These are phyloP conservation scores for Lutjanus argentimaculatus DNA, from an alignment of 2,797 vertebrate genomes.

Conservation along the genomic window DNA sequence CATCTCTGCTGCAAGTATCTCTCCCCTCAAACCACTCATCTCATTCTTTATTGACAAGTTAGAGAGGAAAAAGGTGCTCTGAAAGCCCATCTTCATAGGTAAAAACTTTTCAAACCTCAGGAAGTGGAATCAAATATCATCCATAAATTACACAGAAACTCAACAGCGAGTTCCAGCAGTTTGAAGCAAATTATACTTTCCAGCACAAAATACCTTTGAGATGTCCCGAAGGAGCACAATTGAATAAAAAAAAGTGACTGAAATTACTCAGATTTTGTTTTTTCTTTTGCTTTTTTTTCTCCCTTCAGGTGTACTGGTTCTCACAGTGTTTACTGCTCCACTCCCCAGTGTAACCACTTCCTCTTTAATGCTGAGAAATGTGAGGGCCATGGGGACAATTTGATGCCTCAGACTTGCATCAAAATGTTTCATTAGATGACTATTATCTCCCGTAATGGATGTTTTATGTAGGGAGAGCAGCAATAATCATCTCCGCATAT, in stretches of 20 bases:
- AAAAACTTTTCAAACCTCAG: slow-evolving; percentile 16
- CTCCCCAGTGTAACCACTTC: slow-evolving; percentile 3
- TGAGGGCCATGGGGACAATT: too few relatives aligned
- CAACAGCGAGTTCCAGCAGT: slow-evolving; percentile 8
- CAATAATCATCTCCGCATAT: neutral
- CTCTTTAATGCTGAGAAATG: slow-evolving; percentile 1
- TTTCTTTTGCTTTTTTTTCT: neutral
- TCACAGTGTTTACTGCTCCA: neutral
- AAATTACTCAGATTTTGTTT: slow-evolving; percentile 24
- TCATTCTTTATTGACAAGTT: slow-evolving; percentile 23
- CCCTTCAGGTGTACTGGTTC: slow-evolving; percentile 8
- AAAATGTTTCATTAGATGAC: too few relatives aligned
- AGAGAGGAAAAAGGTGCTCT: slow-evolving; percentile 3
- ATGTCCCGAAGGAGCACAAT: neutral
- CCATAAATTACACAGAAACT: slow-evolving; percentile 10
- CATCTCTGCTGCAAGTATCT: slow-evolving; percentile 6
- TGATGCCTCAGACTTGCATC: too few relatives aligned
- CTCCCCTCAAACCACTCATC: slow-evolving; percentile 15
- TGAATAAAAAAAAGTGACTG: neutral
- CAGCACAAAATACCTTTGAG: neutral
- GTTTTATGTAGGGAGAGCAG: neutral
- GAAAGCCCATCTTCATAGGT: slow-evolving; percentile 17
- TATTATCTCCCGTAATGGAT: neutral
- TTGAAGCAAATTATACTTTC: slow-evolving; percentile 38
- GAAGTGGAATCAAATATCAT: slow-evolving; percentile 32